Base-by-base conservation (phyloP, 2,113 vertebrate genomes). In the Sapajus apella region DNA sequence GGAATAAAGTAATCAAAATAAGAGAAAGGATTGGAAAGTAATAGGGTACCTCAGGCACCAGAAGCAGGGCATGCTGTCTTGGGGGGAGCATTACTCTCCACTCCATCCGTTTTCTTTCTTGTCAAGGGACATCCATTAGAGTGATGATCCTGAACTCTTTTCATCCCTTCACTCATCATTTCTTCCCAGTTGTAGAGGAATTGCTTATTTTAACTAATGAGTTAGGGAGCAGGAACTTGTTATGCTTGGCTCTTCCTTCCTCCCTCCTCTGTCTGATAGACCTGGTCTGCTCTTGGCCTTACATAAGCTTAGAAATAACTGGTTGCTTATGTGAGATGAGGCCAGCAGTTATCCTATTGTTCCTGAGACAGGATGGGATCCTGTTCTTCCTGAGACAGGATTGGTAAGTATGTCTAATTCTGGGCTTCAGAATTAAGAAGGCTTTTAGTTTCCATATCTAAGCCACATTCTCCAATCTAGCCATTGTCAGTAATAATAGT, bases 341-440 rank as follows among this genome's bases (percentile, higher is more conserved):
- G 25, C 55, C 55, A 70, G 13, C 43, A 25, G 35, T 73, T 92
- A 91, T 30, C 4, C 23, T 70, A 12, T 91, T 85, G 81, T 84
- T 95, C n/a, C 55, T 61, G 20, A 40, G 68, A 75, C 25, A 75
- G 16, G 37, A 50, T 30, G 18, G 16, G 52, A 91, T 30, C 6
- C 23, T 70, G 16, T 91, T 82, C 86, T 81, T 96, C 43, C 56
- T 56, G 21, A 43, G 76, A 76, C 17, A 77, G 13, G 40, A 52
- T 32, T 25, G 13, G 18, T 76, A 73, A 93, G 27, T 72, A 5
- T 72, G 32, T 77, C 56, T 75, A 47, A 84, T 85, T 73, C 61
- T 70, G 27, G 75, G 90, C 61, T 58, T 72, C 80, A 91, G 30
- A 92, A 50, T 75, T 70, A 77, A 94, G 82, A 97, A 85, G 43